These are phyloP conservation scores for Eueremaeus valkanovi DNA, from an alignment of 2,888 invertebrate species.

Conservation along the genomic window DNA sequence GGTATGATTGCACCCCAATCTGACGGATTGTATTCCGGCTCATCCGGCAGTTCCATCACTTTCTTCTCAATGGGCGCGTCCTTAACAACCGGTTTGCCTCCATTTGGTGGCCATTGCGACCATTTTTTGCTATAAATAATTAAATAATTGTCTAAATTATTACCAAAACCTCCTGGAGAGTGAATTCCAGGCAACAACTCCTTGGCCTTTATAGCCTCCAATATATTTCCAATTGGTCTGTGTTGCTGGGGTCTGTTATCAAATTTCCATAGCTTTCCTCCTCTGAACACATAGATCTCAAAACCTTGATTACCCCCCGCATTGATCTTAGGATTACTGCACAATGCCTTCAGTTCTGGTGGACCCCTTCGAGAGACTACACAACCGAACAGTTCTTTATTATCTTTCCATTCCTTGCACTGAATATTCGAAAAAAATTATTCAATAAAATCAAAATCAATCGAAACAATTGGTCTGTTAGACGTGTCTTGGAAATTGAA, in stretches of 20 bases:
- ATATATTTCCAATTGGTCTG: not conserved
- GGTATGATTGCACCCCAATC: conserved; percentile 9
- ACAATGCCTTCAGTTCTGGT: not conserved
- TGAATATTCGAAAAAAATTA: not conserved
- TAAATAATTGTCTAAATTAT: not conserved
- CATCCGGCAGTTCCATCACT: not conserved
- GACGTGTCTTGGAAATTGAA: no score
- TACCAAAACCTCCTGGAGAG: not conserved
- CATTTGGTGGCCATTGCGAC: not conserved
- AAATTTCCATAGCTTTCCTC: conserved; percentile 21
- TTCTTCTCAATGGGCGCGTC: not conserved
- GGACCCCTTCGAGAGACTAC: not conserved
- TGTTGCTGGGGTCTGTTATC: not conserved
- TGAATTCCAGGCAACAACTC: not conserved
- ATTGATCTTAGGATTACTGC: not conserved
- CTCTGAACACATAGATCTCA: conserved; percentile 8
- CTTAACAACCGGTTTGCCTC: not conserved
- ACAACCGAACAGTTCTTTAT: conserved; percentile 5
- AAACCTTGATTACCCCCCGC: not conserved
- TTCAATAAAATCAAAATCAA: not conserved
- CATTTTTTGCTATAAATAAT: conserved; percentile 1
- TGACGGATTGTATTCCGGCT: not conserved
- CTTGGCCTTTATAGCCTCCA: not conserved
- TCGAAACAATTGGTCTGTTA: not conserved
- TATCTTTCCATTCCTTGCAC: conserved; percentile 10